phyloP scores from a whole-genome alignment of 2,113 vertebrate species.

The Phalacrocorax carbo region DNA sequence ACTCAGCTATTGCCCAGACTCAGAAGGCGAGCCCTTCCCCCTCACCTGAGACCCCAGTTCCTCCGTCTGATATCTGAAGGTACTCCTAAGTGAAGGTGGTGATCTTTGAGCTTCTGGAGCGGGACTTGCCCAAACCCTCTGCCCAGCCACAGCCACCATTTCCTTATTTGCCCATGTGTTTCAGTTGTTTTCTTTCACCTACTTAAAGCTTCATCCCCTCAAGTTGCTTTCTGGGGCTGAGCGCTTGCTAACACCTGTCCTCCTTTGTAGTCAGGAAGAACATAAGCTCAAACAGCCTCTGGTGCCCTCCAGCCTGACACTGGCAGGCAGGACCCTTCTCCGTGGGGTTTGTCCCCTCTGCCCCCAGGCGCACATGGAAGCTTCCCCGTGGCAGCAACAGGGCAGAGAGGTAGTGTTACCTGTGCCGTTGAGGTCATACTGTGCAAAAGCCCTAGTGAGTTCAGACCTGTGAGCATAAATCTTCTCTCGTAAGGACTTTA shows the following conservation, averaged over 20 bases:
- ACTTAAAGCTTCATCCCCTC: neutral
- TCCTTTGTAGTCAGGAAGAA: neutral
- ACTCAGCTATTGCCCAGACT: neutral
- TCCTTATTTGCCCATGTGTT: neutral
- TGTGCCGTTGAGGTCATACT: conserved; percentile 76
- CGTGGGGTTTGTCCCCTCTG: neutral
- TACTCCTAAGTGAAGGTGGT: neutral
- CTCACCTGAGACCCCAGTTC: neutral
- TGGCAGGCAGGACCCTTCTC: neutral
- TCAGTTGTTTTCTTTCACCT: neutral
- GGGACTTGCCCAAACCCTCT: neutral
- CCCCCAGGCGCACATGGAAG: fast-evolving
- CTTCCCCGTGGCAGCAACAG: neutral
- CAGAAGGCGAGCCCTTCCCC: neutral
- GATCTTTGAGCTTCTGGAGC: neutral
- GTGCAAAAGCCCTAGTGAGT: conserved; percentile 81
- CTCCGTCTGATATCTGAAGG: neutral
- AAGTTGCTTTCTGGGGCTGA: neutral
- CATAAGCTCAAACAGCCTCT: neutral
- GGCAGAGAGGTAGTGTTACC: conserved; percentile 68
- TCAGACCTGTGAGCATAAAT: conserved; percentile 85
- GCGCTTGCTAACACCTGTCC: neutral
- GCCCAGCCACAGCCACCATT: neutral
- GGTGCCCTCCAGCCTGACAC: neutral
- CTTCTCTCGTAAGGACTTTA: conserved; percentile 86